These are phyloP conservation scores for Cephus runcator DNA, from an alignment of 2,888 invertebrate species.

Conservation along the genomic window DNA sequence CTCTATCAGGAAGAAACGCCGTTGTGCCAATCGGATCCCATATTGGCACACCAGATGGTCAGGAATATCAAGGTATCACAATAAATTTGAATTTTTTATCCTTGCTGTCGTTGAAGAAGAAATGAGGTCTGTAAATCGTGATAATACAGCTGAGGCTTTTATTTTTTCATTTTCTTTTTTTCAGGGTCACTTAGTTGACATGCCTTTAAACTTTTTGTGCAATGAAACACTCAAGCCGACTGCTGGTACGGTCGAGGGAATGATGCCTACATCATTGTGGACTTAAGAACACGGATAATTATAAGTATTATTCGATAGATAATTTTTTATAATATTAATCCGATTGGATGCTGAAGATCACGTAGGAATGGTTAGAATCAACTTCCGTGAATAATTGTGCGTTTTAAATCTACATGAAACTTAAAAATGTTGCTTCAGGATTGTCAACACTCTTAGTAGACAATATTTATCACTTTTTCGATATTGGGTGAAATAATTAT, in stretches of 20 bases:
- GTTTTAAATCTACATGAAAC: background rate
- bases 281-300: conserved; percentile 68
- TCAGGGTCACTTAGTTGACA: conserved; percentile 86
- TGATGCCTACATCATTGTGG: conserved; percentile 94
- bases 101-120: background rate
- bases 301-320: conserved; percentile 19
- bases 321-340: conserved; percentile 2
- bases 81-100: conserved; percentile 18
- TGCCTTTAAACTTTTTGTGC: conserved; percentile 90
- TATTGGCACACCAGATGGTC: conserved; percentile 77
- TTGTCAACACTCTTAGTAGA: background rate
- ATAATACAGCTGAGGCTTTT: background rate
- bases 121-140: background rate
- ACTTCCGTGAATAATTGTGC: background rate
- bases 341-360: background rate
- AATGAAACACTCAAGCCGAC: conserved; percentile 88
- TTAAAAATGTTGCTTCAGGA: background rate
- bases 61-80: conserved; percentile 75
- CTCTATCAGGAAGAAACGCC: conserved; percentile 80
- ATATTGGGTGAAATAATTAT: background rate
- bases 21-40: conserved; percentile 79
- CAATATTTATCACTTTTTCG: background rate
- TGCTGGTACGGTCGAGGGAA: conserved; percentile 86
- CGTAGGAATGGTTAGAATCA: background rate
- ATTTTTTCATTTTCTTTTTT: conserved; percentile 37